Percentiles rank a stretch among this genome's conserved stretches.
Conservation (phyloP, 2,797 vertebrate genomes). For the Sebastes goodei region DNA sequence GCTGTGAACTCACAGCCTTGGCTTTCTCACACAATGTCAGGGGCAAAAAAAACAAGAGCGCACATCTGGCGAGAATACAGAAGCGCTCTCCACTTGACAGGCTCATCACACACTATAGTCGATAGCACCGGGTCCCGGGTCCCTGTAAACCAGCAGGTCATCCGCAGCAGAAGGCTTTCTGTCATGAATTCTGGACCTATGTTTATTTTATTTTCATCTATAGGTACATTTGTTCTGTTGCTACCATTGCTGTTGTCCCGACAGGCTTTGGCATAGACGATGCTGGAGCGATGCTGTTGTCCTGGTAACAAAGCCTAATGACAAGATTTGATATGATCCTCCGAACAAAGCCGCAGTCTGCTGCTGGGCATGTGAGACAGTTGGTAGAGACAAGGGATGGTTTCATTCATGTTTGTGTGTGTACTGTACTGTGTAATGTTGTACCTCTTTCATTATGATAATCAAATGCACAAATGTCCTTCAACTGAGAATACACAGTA, state of each 20-base stretch:
- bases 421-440: neutral
- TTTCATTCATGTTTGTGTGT: neutral
- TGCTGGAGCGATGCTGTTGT: slow-evolving; percentile 56
- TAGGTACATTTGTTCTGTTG: slow-evolving; percentile 17
- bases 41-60: slow-evolving; percentile 12
- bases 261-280: slow-evolving; percentile 36
- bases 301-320: slow-evolving; percentile 74
- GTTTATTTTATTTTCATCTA: slow-evolving; percentile 36
- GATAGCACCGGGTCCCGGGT: neutral
- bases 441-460: neutral
- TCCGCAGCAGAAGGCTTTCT: slow-evolving; percentile 2
- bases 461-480: neutral
- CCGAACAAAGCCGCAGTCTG: slow-evolving; percentile 60
- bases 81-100: slow-evolving; percentile 12
- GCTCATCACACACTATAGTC: slow-evolving; percentile 20
- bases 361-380: slow-evolving; percentile 38
- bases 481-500: neutral
- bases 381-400: slow-evolving; percentile 14
- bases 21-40: slow-evolving; percentile 46
- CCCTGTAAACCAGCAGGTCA: slow-evolving; percentile 28
- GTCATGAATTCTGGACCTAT: slow-evolving; percentile 4
- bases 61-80: slow-evolving; percentile 23
- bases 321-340: slow-evolving; percentile 71
- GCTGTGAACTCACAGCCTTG: slow-evolving; percentile 55
- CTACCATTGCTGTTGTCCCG: neutral